Base-by-base conservation (phyloP, 2,888 invertebrate genomes). In the Venusia cambrica region DNA sequence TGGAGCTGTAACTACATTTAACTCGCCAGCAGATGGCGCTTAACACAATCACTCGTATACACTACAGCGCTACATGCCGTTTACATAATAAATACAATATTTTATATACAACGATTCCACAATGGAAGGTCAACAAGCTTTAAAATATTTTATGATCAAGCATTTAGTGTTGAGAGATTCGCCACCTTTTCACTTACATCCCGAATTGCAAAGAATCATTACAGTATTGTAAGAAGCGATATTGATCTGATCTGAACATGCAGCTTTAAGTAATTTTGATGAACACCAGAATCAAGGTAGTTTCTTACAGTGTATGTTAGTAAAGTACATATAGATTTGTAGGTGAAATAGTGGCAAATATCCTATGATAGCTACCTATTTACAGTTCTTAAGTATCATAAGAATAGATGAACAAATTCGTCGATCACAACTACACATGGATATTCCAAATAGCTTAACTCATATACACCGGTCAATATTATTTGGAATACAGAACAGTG, bases 11-110 rank as follows among this genome's bases (percentile, higher is more conserved):
- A 28, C 35, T 45, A 46, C 33, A 28, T 36, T 41, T 45, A 46
- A 30, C 25, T 31, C 31, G 33, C 38, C 48, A 41, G 41, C 32
- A 54, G 57, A 48, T 52, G 50, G 48, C 54, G 51, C 45, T 44
- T 44, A 39, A 45, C 48, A 47, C 42, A 46, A 52, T 46, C 47
- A 48, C 45, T 49, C 49, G 49, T 49, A 48, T 48, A 48, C 51
- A 48, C 51, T 48, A 49, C 49, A 46, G 45, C 48, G 49, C 49
- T 48, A 49, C 33, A 34, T 52, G 49, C 47, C 49, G 52, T 49
- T 39, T 37, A 34, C 45, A 44, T 45, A 44, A 45, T 47, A 48
- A 51, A 51, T 46, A 47, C 39, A 47, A 40, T n/a, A n/a, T n/a
- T 35, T 24, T 49, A 48, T 45, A 38, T 52, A 49, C 49, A 49